Evolutionary conservation across 2,113 vertebrate genomes (phyloP), one percentile per base, ranked within the genome.

Genomic region (Mirza zaza): DNA sequence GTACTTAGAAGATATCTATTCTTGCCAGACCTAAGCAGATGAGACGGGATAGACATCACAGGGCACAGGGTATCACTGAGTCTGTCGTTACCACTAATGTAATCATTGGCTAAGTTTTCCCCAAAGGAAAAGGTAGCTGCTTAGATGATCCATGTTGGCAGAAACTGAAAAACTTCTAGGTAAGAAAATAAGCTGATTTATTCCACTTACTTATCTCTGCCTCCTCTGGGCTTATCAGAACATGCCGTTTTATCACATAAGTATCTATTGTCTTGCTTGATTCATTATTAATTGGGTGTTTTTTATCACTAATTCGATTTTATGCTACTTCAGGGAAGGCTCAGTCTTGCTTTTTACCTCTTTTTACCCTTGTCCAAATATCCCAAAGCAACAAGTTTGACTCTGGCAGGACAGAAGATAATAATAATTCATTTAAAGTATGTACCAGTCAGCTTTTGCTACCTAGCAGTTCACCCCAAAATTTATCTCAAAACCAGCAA

Each of bases 121-220:
- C 89, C 83, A 36, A n/a, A 95, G 90, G 86, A 82, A 89, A 93
- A 50, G 39, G 2, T 27, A 87, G 61, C 67, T 87, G 55, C 50
- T 52, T 50, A 48, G 14, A 50, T 57, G 84, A 73, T 75, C 90
- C 55, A 39, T 13, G 80, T 42, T 42, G 34, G 86, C 55, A 57
- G 42, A 88, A 94, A 97, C 9, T 8, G n/a, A 95, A 67, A 90
- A 91, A 89, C 36, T 39, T 96, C 82, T 85, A 21, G 45, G 61
- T n/a, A 67, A 73, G 86, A 77, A 95, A 96, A 77, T 48, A 59
- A 65, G 76, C 32, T 63, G 71, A 55, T 81, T 94, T 90, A 48
- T 95, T 83, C 84, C 52, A 36, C 50, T 77, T 50, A 20, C 29
- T 89, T 82, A 70, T 25, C 71, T 81, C 73, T 48, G 63, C 63